phyloP scores from a whole-genome alignment of 2,113 vertebrate genomes.

The Actenoides hombroni region DNA sequence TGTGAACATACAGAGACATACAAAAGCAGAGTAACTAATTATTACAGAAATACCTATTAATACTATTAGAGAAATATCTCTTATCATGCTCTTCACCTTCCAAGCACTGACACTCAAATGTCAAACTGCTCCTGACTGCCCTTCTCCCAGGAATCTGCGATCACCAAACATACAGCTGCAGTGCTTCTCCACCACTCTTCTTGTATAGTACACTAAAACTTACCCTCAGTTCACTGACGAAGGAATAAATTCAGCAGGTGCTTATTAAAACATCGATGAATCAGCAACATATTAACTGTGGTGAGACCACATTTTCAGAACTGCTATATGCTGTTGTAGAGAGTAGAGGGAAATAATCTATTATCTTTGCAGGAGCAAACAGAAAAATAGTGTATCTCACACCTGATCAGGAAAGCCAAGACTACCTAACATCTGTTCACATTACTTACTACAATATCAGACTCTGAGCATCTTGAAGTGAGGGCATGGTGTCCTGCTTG shows the following conservation, averaged over 20 bases:
- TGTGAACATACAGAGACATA: background rate
- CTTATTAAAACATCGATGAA: background rate
- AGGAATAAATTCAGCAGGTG: background rate
- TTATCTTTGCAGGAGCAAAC: background rate
- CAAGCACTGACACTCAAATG: background rate
- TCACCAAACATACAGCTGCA: rapidly evolving
- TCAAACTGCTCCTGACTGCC: background rate
- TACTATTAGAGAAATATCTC: background rate
- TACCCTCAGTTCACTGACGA: background rate
- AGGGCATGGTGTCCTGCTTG: too few species aligned
- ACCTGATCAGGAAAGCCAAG: background rate
- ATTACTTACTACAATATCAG: background rate
- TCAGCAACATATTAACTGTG: background rate
- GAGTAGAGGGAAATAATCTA: background rate
- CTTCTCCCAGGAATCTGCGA: background rate
- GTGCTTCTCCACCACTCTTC: background rate
- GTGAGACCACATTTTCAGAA: background rate
- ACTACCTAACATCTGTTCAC: background rate
- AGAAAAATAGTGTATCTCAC: background rate
- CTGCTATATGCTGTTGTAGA: rapidly evolving
- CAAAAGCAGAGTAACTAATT: background rate
- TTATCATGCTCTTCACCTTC: background rate
- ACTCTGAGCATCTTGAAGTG: background rate
- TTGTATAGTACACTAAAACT: background rate
- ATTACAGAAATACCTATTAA: too few species aligned